phyloP scores from a whole-genome alignment of 2,888 invertebrate genomes.

The Mylabris sibirica region DNA sequence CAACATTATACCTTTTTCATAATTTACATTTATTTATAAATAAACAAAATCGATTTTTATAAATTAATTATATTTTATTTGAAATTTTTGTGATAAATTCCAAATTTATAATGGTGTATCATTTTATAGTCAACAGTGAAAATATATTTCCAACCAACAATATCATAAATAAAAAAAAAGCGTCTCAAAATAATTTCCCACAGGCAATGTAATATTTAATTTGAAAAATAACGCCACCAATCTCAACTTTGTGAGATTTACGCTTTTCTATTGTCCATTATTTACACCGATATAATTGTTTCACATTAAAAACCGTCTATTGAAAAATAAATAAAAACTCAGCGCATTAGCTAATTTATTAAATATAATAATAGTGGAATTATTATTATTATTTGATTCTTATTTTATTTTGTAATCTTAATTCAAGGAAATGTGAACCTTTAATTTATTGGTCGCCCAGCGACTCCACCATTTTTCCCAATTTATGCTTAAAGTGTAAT shows the following conservation, averaged over 20 bases:
- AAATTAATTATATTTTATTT: neutral
- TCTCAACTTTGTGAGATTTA: slow-evolving; percentile 18
- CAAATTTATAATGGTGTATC: neutral
- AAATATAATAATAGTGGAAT: neutral
- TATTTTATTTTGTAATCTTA: neutral
- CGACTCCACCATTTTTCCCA: slow-evolving; percentile 1
- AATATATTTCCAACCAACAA: slow-evolving; percentile 11
- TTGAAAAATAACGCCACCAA: slow-evolving; percentile 27
- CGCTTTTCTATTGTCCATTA: slow-evolving; percentile 22
- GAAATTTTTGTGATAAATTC: neutral
- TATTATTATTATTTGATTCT: neutral
- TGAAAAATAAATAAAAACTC: neutral
- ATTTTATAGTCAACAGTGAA: slow-evolving; percentile 3
- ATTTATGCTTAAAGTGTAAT: too few relatives aligned
- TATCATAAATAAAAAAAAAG: slow-evolving; percentile 22
- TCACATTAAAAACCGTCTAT: neutral
- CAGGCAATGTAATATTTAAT: slow-evolving; percentile 34
- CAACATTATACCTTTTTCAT: neutral
- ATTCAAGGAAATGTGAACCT: neutral
- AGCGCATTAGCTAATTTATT: neutral
- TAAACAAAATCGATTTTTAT: neutral
- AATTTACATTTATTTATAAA: neutral
- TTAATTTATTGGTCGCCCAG: neutral
- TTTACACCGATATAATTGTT: slow-evolving; percentile 21
- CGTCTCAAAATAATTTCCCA: slow-evolving; percentile 33